Evolutionary conservation across 2,888 invertebrate species (phyloP).

Genomic region (Pharmacophagus antenor): DNA sequence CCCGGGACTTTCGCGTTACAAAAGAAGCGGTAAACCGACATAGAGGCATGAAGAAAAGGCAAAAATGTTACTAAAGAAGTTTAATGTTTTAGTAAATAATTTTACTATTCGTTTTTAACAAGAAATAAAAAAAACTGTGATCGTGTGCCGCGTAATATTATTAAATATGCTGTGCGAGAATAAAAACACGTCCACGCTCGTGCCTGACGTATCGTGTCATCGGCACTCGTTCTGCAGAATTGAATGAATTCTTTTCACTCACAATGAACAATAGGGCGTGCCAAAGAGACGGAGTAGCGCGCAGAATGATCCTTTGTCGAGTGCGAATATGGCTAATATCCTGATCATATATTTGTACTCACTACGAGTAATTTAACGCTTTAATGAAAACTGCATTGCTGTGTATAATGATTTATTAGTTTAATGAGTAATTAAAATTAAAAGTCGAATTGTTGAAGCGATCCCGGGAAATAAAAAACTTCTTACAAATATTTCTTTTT

Average conservation of each 20-base stretch:
- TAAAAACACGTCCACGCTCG: constrained; percentile 38
- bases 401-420: no score
- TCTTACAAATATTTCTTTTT: no score
- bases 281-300: constrained; percentile 36
- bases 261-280: constrained; percentile 70
- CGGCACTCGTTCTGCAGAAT: constrained; percentile 54
- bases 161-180: constrained; percentile 16
- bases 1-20: no score
- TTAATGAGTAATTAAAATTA: no score
- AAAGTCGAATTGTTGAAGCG: no score
- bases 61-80: no score
- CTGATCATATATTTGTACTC: constrained; percentile 1
- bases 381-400: background rate
- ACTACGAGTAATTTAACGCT: constrained; percentile 25
- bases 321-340: constrained; percentile 34
- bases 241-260: constrained; percentile 60
- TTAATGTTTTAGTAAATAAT: no score
- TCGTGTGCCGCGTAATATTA: background rate
- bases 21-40: no score
- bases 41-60: no score
- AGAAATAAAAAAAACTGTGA: no score
- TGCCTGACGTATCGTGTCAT: constrained; percentile 41
- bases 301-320: constrained; percentile 42
- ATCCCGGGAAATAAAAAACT: no score
- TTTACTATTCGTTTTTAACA: no score